Conservation (phyloP, 2,113 vertebrate genomes). For the Canis aureus region DNA sequence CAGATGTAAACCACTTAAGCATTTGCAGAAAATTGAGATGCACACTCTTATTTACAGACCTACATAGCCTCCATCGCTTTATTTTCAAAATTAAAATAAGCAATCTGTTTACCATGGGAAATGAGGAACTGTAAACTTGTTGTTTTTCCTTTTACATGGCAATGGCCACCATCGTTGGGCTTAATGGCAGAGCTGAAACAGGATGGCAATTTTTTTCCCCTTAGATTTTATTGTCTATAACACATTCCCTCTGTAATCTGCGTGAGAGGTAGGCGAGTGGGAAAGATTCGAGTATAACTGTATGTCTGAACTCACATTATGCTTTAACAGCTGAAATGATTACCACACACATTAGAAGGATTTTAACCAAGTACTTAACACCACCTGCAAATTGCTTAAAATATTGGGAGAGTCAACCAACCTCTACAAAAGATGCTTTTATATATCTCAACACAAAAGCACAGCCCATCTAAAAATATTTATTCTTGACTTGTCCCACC, state of each 20-base stretch:
- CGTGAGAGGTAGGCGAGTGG: slow-evolving; percentile 82
- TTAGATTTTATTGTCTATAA: slow-evolving; percentile 87
- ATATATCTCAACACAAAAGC: background rate
- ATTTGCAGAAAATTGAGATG: slow-evolving; percentile 92
- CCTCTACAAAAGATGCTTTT: slow-evolving; percentile 46
- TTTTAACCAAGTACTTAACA: slow-evolving; percentile 84
- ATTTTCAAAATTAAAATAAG: slow-evolving; percentile 92
- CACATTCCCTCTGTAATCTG: slow-evolving; percentile 82
- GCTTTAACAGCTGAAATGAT: slow-evolving; percentile 85
- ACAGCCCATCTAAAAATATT: background rate
- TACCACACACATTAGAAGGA: slow-evolving; percentile 80
- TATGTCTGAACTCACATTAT: slow-evolving; percentile 82
- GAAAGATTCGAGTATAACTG: slow-evolving; percentile 83
- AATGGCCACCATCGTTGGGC: slow-evolving; percentile 82
- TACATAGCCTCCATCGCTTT: slow-evolving; percentile 87
- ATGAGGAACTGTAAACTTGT: slow-evolving; percentile 88
- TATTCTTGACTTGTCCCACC: background rate
- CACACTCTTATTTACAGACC: slow-evolving; percentile 93
- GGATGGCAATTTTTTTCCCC: slow-evolving; percentile 78
- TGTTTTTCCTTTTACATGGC: slow-evolving; percentile 85
- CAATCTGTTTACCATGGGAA: slow-evolving; percentile 91
- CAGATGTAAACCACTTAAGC: slow-evolving; percentile 94
- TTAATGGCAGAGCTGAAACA: slow-evolving; percentile 86
- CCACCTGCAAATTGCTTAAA: slow-evolving; percentile 77
- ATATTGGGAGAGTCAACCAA: slow-evolving; percentile 72